phyloP scores from a whole-genome alignment of 2,113 vertebrate genomes.

The Perca schrenkii region DNA sequence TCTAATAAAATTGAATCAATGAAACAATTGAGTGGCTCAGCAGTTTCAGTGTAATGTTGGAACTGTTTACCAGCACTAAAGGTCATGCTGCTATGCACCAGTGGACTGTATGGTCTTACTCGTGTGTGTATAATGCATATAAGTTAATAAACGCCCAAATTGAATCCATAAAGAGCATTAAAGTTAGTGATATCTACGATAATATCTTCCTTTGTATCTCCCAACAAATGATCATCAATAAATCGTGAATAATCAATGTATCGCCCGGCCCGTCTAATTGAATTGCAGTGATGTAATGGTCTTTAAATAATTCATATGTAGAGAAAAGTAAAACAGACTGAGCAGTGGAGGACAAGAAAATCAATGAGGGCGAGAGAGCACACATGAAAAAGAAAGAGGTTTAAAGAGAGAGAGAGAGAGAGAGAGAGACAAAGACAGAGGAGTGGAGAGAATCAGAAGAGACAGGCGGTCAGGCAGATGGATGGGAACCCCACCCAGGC shows the following conservation, averaged over 20 bases:
- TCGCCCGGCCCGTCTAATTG: constrained; percentile 19
- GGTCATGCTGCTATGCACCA: not conserved
- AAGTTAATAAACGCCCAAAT: not conserved
- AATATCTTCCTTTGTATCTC: not conserved
- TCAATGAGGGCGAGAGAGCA: constrained; percentile 58
- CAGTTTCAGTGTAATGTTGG: not conserved
- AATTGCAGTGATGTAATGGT: constrained; percentile 77
- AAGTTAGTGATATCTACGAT: not conserved
- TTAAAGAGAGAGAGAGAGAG: not conserved
- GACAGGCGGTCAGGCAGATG: constrained; percentile 53
- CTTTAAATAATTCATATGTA: constrained; percentile 83
- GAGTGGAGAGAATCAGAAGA: constrained; percentile 45
- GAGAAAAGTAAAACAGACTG: constrained; percentile 75
- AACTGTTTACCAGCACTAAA: not conserved
- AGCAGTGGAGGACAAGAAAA: constrained; percentile 66
- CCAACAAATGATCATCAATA: constrained; percentile 11
- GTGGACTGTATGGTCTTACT: not conserved
- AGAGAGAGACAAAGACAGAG: constrained; percentile 34
- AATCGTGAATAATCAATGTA: not conserved
- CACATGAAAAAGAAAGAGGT: constrained; percentile 11
- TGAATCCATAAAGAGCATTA: not conserved
- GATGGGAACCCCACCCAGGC: constrained; percentile 72
- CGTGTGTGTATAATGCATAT: not conserved
- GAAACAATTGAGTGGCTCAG: not conserved
- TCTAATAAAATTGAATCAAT: not conserved